phyloP scores from a whole-genome alignment of 2,797 vertebrate genomes.

The Ceryle rudis region DNA sequence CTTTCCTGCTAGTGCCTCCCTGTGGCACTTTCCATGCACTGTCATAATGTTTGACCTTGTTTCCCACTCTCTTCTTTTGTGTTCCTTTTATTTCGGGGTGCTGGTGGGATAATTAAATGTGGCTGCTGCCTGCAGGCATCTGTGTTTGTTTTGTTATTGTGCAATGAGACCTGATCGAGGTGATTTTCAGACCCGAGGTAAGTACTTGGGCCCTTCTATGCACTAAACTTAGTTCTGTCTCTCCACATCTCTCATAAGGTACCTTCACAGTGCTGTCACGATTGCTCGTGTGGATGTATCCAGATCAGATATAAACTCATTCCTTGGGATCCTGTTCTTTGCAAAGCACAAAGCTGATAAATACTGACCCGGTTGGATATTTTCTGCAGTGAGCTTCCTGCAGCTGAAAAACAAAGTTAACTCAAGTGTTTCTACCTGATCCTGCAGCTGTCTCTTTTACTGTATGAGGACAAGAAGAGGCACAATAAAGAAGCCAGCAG shows the following conservation, averaged over 20 bases:
- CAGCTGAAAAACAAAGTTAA: neutral
- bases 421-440: neutral
- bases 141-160: neutral
- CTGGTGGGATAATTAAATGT: neutral
- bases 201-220: neutral
- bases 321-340: neutral
- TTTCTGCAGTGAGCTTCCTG: neutral
- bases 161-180: neutral
- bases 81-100: neutral
- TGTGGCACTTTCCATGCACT: neutral
- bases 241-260: neutral
- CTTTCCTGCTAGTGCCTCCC: conserved; percentile 8
- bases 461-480: neutral
- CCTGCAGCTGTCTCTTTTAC: neutral
- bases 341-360: neutral
- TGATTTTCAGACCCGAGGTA: neutral
- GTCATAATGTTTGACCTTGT: neutral
- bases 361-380: neutral
- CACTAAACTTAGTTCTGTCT: neutral
- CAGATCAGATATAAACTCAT: neutral
- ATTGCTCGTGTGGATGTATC: neutral
- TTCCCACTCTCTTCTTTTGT: neutral
- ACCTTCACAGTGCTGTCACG: neutral
- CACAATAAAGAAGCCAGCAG: neutral
- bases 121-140: neutral